Evolutionary conservation across 2,888 invertebrate species (phyloP).

Genomic region (Melanostoma scalare): DNA sequence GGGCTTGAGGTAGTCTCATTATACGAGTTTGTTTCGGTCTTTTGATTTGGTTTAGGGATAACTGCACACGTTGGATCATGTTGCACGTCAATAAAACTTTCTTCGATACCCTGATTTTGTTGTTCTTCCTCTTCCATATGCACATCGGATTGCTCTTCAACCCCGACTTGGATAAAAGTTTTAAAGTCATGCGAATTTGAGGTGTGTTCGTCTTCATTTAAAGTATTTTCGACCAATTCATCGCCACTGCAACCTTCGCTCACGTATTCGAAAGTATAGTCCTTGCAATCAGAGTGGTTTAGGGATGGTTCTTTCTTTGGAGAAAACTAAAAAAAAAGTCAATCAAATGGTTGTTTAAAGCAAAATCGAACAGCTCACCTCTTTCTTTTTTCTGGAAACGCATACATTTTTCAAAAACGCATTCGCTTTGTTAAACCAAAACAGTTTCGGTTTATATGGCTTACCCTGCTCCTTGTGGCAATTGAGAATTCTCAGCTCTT

Average conservation of each 20-base stretch:
- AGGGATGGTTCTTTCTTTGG: conserved; percentile 24
- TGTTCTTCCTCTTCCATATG: not conserved
- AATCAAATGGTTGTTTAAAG: not conserved
- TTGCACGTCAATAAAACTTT: not conserved
- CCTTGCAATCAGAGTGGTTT: conserved; percentile 45
- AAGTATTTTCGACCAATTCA: conserved; percentile 32
- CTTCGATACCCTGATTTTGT: not conserved
- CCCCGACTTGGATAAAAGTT: conserved; percentile 20
- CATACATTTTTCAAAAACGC: conserved; percentile 77
- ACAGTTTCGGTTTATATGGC: conserved; percentile 77
- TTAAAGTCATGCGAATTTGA: conserved; percentile 31
- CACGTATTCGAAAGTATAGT: conserved; percentile 58
- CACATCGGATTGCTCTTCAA: not conserved
- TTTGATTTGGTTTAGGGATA: not conserved
- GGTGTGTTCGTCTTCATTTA: conserved; percentile 3
- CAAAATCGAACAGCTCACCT: conserved; percentile 10
- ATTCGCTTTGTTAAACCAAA: conserved; percentile 79
- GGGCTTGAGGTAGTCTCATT: not conserved
- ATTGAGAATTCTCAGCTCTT: conserved; percentile 77
- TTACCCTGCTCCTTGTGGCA: conserved; percentile 75
- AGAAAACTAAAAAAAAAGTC: conserved; percentile 28
- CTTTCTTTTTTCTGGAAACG: conserved; percentile 70
- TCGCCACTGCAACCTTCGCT: conserved; percentile 49
- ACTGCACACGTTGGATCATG: not conserved
- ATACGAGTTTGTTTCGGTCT: not conserved